These are phyloP conservation scores for Ischnus inquisitorius DNA, from an alignment of 2,888 invertebrate species.

Conservation along the genomic window DNA sequence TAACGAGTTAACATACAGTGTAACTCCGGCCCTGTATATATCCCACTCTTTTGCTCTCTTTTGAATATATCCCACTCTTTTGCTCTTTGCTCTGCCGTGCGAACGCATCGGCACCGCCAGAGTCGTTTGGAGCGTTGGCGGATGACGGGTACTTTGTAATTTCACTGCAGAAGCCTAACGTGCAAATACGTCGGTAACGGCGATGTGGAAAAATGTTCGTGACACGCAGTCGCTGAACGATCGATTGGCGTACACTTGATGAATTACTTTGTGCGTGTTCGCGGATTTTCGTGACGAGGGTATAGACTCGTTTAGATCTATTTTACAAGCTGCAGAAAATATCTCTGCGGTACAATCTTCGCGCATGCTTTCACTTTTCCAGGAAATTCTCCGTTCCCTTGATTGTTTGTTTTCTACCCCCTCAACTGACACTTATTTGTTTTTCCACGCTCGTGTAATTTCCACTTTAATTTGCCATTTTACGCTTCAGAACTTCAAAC, in stretches of 20 bases:
- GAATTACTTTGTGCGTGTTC: conserved; percentile 24
- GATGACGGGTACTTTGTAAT: not conserved
- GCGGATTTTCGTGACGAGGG: conserved; percentile 1
- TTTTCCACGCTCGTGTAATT: not conserved
- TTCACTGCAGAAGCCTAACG: not conserved
- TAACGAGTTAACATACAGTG: not conserved
- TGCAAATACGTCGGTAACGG: not conserved
- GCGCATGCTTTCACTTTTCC: not conserved
- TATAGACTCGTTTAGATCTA: not conserved
- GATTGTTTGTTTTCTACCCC: not conserved
- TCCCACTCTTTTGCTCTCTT: too few species aligned
- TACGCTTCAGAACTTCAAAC: not conserved
- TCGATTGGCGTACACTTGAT: conserved; percentile 39
- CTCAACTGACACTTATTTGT: not conserved
- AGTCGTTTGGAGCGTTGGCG: not conserved
- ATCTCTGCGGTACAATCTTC: not conserved
- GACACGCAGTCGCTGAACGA: conserved; percentile 37
- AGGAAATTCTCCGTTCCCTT: not conserved
- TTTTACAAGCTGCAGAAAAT: not conserved
- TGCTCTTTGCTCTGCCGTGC: not conserved
- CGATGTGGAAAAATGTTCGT: not conserved
- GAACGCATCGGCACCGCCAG: not conserved
- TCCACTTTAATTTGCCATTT: not conserved
- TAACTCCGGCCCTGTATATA: not conserved
- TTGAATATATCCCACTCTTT: too few species aligned